phyloP scores from a whole-genome alignment of 2,888 invertebrate genomes.

The Balanococcus diminutus region DNA sequence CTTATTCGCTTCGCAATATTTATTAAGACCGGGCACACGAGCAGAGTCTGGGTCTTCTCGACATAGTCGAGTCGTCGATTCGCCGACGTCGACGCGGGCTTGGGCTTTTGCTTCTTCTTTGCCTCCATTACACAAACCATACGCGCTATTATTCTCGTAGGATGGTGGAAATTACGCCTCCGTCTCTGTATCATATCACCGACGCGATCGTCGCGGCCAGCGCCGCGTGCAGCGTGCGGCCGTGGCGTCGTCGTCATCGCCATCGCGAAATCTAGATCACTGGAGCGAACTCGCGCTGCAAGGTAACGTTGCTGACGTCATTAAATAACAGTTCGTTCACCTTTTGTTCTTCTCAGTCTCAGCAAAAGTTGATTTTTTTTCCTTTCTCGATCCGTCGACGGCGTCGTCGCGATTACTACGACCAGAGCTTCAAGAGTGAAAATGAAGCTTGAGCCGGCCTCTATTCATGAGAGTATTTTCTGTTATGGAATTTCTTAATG shows the following conservation, averaged over 20 bases:
- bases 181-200: not conserved
- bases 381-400: not conserved
- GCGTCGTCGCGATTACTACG: not conserved
- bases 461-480: not conserved
- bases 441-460: not conserved
- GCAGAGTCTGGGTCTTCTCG: not conserved
- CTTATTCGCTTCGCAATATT: constrained; percentile 10
- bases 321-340: constrained; percentile 52
- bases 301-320: constrained; percentile 47
- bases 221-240: not conserved
- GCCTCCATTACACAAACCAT: not conserved
- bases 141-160: constrained; percentile 20
- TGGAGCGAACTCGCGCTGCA: constrained; percentile 48
- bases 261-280: constrained; percentile 50
- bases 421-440: not conserved
- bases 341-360: constrained; percentile 40
- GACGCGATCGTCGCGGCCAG: not conserved
- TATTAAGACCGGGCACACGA: not conserved
- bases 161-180: constrained; percentile 22
- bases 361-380: constrained; percentile 47
- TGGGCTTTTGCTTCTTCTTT: not conserved
- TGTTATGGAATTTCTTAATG: not conserved
- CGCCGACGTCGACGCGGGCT: not conserved
- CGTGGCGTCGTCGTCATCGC: not conserved
- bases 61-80: no score